Conservation (phyloP, 2,888 invertebrate genomes). For the Drosophila kambysellisi region DNA sequence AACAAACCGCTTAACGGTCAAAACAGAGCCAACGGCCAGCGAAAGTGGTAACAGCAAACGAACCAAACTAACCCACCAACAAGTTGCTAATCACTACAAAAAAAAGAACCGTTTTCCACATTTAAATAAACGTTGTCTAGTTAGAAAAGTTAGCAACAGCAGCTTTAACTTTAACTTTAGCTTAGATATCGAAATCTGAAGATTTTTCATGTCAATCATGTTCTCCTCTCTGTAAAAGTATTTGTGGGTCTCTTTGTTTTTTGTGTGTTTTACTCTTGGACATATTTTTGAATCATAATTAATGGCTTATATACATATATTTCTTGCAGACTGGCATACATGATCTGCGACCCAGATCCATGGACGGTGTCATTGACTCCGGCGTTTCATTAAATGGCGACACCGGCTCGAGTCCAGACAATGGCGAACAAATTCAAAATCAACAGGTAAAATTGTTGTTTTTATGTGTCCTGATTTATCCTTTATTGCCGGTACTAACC, state of each 20-base stretch:
- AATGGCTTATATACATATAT: background rate
- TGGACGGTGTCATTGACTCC: slow-evolving; percentile 84
- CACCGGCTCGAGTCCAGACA: slow-evolving; percentile 83
- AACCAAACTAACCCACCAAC: slow-evolving; percentile 5
- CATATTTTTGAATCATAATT: background rate
- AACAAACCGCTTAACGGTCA: slow-evolving; percentile 22
- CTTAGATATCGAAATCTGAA: slow-evolving; percentile 28
- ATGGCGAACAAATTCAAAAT: slow-evolving; percentile 79
- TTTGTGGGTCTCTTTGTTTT: slow-evolving; percentile 14
- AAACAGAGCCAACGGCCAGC: slow-evolving; percentile 22
- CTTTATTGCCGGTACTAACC: background rate
- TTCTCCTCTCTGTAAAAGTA: background rate
- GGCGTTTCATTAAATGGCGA: slow-evolving; percentile 84
- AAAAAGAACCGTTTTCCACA: slow-evolving; percentile 74
- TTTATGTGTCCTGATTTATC: background rate
- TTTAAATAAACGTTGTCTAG: slow-evolving; percentile 64
- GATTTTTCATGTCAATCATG: slow-evolving; percentile 60
- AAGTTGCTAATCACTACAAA: slow-evolving; percentile 24
- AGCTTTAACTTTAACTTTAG: slow-evolving; percentile 4
- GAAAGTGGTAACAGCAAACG: slow-evolving; percentile 44
- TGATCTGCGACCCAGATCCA: slow-evolving; percentile 84
- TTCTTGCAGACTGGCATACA: slow-evolving; percentile 82
- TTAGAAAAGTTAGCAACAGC: slow-evolving; percentile 46
- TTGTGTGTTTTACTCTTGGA: slow-evolving; percentile 12
- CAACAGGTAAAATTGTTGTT: slow-evolving; percentile 75